Percentiles rank a stretch among this genome's conserved stretches.
phyloP scores from a whole-genome alignment of 2,113 vertebrate species.

The Hemichromis elongatus region DNA sequence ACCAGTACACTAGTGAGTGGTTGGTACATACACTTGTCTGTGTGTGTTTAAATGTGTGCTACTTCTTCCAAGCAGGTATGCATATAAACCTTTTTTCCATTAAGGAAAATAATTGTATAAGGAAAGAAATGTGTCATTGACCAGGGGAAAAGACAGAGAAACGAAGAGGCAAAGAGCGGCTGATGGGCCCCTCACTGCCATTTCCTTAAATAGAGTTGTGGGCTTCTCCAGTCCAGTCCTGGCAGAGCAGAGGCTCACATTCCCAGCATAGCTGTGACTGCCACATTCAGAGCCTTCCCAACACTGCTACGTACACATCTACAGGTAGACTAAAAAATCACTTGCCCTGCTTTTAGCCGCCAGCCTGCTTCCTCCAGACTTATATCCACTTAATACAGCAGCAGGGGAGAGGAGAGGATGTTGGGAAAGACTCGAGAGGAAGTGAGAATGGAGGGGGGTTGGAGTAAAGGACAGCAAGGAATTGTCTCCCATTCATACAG shows the following conservation, averaged over 20 bases:
- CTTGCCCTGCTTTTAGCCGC: not conserved
- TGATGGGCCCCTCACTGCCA: conserved; percentile 52
- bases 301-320: conserved; percentile 20
- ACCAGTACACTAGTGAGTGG: not conserved
- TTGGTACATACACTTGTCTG: not conserved
- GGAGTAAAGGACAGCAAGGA: conserved; percentile 7
- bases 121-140: conserved; percentile 18
- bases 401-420: conserved; percentile 25
- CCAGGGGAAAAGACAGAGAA: conserved; percentile 1
- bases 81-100: conserved; percentile 49
- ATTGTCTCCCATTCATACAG: conserved; percentile 46
- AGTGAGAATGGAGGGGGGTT: not conserved
- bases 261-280: conserved; percentile 65
- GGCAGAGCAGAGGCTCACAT: conserved; percentile 64
- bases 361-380: not conserved
- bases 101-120: conserved; percentile 55
- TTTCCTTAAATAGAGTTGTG: conserved; percentile 75
- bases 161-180: conserved; percentile 7
- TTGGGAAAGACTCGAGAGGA: conserved; percentile 30
- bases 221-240: conserved; percentile 54
- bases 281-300: conserved; percentile 50
- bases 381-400: not conserved
- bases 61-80: conserved; percentile 35
- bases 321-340: conserved; percentile 55
- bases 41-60: not conserved